phyloP scores from a whole-genome alignment of 2,113 vertebrate genomes.

The Odontophorus gujanensis region DNA sequence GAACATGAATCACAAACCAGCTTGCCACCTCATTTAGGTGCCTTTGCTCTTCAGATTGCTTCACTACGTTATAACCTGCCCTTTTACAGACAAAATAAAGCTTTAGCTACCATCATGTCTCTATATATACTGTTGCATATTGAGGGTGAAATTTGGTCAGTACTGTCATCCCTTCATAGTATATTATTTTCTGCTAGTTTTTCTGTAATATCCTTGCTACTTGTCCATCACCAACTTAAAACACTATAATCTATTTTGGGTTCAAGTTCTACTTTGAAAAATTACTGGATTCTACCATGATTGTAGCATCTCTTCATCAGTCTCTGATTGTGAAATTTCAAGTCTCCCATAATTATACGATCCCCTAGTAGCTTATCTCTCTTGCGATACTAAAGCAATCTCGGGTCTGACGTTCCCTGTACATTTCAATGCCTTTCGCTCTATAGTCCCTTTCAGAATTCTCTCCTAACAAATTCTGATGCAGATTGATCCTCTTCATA shows the following conservation, averaged over 20 bases:
- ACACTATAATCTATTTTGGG: not conserved
- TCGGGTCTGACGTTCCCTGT: not conserved
- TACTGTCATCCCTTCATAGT: not conserved
- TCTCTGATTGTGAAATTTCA: not conserved
- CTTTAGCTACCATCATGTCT: not conserved
- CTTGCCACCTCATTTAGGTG: not conserved
- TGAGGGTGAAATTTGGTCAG: not conserved
- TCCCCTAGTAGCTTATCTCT: not conserved
- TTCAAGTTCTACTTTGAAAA: not conserved
- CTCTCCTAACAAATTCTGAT: not conserved
- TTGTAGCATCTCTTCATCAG: not conserved
- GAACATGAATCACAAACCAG: not conserved
- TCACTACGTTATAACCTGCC: not conserved
- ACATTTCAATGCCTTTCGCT: not conserved
- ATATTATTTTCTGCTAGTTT: not conserved
- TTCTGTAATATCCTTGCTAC: not conserved
- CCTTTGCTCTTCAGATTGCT: not conserved
- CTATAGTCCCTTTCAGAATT: not conserved
- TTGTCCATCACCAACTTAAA: not conserved
- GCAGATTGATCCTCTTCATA: not conserved
- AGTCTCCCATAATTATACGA: not conserved
- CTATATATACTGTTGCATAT: not conserved
- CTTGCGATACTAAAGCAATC: not conserved
- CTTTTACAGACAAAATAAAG: not conserved
- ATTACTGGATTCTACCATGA: not conserved